Evolutionary conservation across 2,113 vertebrate species (phyloP), one percentile per base, ranked within the genome.

Genomic region (Pandion haliaetus): DNA sequence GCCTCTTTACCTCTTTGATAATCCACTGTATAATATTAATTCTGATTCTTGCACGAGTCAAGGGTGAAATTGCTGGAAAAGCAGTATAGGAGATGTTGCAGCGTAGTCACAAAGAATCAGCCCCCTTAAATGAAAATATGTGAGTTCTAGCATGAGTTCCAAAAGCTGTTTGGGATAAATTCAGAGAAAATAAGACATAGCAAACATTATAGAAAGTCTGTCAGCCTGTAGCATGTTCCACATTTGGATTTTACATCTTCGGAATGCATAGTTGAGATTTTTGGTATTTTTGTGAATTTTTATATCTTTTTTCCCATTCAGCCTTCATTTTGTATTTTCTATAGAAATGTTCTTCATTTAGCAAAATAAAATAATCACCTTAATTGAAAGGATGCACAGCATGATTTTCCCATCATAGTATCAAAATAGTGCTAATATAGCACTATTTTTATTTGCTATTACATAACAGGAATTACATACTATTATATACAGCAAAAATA

Each of bases 351-450:
- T 93, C 19, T 20, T 52, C 28, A 54, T 61, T 62, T 83, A 73
- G 29, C 14, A 84, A 93, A 95, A 88, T 32, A 86, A 93, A 93
- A 83, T 73, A 76, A 70, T 90, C 40, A 58, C 36, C 38, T 70
- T 77, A 95, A 92, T n/a, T 86, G 72, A 88, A 95, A 92, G 50
- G 71, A 92, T 58, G 63, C 29, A 84, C 63, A 84, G 78, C 42
- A 45, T 81, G 42, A n/a, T 59, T 86, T 78, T 78, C 42, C n/a
- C 42, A 62, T 62, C 42, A 38, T 3, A 58, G 8, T 44, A 81
- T 62, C 82, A 78, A 93, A 94, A 81, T 26, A 38, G 10, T 81
- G 31, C 17, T 86, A 77, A 74, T 81, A 70, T 3, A 80, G 18
- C 36, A 58, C 32, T 66, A 24, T 76, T 93, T 93, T 72, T 63